These are phyloP conservation scores for Siniperca obscura DNA, from an alignment of 2,797 vertebrate species.

Conservation along the genomic window DNA sequence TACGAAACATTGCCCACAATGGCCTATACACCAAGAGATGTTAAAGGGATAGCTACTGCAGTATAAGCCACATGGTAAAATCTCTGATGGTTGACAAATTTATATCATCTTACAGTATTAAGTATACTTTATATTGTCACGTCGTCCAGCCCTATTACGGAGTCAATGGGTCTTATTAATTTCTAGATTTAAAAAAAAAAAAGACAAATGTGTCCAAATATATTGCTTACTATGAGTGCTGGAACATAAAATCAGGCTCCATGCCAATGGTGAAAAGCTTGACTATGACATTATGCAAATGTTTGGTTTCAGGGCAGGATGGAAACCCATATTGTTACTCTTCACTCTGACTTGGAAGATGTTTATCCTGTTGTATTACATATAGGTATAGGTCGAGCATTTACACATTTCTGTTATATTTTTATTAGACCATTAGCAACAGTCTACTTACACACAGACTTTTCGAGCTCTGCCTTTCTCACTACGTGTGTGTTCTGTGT, in stretches of 20 bases:
- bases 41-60: neutral
- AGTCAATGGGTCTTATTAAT: neutral
- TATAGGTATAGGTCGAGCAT: neutral
- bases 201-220: neutral
- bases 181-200: neutral
- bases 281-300: conserved; percentile 41
- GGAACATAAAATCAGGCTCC: conserved; percentile 7
- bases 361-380: neutral
- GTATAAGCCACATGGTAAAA: neutral
- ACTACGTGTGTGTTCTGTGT: neutral
- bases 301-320: neutral
- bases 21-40: neutral
- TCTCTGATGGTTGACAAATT: neutral
- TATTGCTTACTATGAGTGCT: neutral
- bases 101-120: neutral
- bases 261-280: conserved; percentile 67
- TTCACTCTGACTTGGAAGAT: neutral
- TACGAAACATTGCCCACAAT: neutral
- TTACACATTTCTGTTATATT: neutral
- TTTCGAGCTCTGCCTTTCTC: neutral
- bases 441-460: neutral
- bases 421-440: neutral
- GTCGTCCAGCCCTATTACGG: neutral
- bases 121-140: neutral
- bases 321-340: neutral